Conservation (phyloP, 2,797 vertebrate genomes). For the Clarias pachynema region DNA sequence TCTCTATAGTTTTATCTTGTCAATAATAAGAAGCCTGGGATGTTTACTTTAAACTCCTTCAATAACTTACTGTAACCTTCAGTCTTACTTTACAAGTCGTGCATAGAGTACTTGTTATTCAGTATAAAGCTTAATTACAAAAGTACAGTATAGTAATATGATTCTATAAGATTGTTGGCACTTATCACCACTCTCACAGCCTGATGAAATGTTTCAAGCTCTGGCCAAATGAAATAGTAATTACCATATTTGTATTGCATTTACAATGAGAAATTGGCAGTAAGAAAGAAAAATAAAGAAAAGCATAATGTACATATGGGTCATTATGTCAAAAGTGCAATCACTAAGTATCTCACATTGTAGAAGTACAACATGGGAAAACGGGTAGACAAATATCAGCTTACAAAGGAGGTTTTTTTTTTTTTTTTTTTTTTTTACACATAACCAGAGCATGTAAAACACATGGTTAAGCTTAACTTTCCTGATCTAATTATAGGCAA, state of each 20-base stretch:
- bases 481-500: conserved; percentile 56
- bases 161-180: background rate
- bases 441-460: background rate
- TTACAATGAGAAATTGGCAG: background rate
- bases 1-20: conserved; percentile 10
- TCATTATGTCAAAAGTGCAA: conserved; percentile 3
- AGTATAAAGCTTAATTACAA: conserved; percentile 1
- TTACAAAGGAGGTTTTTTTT: background rate
- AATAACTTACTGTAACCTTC: background rate
- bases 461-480: conserved; percentile 23
- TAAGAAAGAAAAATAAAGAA: conserved; percentile 25
- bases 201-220: background rate
- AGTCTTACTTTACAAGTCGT: background rate
- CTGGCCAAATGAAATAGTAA: conserved; percentile 30
- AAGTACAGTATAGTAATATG: background rate
- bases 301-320: conserved; percentile 6
- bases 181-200: conserved; percentile 1
- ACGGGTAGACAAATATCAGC: background rate
- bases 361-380: conserved; percentile 6
- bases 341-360: background rate
- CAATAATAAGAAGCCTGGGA: background rate
- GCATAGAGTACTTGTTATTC: background rate
- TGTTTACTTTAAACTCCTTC: background rate
- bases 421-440: background rate
- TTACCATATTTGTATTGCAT: conserved; percentile 4